Evolutionary conservation across 2,888 invertebrate species (phyloP).

Genomic region (Blastobasis lacticolella): DNA sequence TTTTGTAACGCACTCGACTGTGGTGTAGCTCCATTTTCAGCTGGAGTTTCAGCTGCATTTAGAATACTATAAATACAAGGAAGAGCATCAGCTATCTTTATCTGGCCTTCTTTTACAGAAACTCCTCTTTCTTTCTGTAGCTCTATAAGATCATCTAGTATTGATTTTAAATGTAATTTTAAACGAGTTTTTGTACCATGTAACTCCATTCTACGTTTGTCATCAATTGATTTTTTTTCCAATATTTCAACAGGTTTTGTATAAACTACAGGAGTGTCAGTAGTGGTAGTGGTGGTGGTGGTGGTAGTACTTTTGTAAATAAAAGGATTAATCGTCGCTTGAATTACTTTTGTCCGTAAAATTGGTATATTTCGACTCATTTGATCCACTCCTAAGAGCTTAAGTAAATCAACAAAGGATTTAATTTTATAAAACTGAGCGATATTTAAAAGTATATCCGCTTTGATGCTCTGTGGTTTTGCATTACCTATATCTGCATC

Average conservation of each 20-base stretch:
- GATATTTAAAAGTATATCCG: slow-evolving; percentile 48
- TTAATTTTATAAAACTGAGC: slow-evolving; percentile 58
- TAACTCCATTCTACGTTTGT: too few relatives aligned
- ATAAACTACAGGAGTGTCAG: too few relatives aligned
- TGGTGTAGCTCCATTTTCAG: slow-evolving; percentile 1
- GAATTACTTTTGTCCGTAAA: too few relatives aligned
- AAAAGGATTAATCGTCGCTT: too few relatives aligned
- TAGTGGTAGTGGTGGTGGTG: too few relatives aligned
- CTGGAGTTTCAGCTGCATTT: slow-evolving; percentile 18
- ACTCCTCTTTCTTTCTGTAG: slow-evolving; percentile 39
- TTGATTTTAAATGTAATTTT: slow-evolving; percentile 48
- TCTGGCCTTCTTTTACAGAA: slow-evolving; percentile 21
- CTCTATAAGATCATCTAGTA: slow-evolving; percentile 50
- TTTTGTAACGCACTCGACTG: slow-evolving; percentile 20
- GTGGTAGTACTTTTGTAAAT: too few relatives aligned
- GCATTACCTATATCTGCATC: too few relatives aligned
- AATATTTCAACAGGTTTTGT: too few relatives aligned
- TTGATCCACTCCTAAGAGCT: slow-evolving; percentile 25
- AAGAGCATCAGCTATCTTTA: slow-evolving; percentile 40
- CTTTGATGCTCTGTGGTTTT: slow-evolving; percentile 23
- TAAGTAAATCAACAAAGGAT: slow-evolving; percentile 48
- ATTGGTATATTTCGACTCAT: not conserved
- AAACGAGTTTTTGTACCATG: slow-evolving; percentile 40
- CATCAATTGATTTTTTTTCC: too few relatives aligned
- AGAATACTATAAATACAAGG: slow-evolving; percentile 56